Conservation (phyloP, 2,888 invertebrate species). For the Nebria brevicollis region DNA sequence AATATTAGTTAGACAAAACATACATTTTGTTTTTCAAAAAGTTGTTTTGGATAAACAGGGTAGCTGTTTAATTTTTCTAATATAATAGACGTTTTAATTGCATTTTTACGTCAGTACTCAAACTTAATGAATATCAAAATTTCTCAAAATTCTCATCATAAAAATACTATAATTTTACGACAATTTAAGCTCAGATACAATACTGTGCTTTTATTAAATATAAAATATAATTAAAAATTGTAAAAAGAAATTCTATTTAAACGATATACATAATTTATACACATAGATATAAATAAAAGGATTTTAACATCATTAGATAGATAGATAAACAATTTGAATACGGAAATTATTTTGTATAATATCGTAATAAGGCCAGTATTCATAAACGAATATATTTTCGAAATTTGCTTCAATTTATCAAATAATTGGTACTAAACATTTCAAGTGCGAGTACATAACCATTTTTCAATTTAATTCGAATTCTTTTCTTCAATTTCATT, state of each 20-base stretch:
- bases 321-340: slow-evolving; percentile 37
- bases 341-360: slow-evolving; percentile 38
- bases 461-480: background rate
- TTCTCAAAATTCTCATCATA: background rate
- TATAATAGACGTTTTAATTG: background rate
- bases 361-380: slow-evolving; percentile 35
- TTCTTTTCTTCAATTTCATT: background rate
- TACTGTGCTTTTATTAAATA: slow-evolving; percentile 35
- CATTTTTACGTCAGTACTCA: background rate
- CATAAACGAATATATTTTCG: slow-evolving; percentile 10
- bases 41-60: slow-evolving; percentile 43
- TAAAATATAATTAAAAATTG: slow-evolving; percentile 38
- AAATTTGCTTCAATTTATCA: background rate
- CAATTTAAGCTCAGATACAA: slow-evolving; percentile 34
- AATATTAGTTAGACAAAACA: slow-evolving; percentile 30
- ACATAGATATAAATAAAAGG: slow-evolving; percentile 39
- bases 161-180: slow-evolving; percentile 14
- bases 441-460: background rate
- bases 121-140: slow-evolving; percentile 7
- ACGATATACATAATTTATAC: slow-evolving; percentile 35
- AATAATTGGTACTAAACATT: background rate
- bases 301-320: slow-evolving; percentile 23
- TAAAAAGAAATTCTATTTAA: slow-evolving; percentile 35
- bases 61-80: slow-evolving; percentile 34
- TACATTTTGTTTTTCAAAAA: slow-evolving; percentile 21